These are phyloP conservation scores for Papilio dardanus DNA, from an alignment of 1,140 invertebrate genomes.

Conservation along the genomic window DNA sequence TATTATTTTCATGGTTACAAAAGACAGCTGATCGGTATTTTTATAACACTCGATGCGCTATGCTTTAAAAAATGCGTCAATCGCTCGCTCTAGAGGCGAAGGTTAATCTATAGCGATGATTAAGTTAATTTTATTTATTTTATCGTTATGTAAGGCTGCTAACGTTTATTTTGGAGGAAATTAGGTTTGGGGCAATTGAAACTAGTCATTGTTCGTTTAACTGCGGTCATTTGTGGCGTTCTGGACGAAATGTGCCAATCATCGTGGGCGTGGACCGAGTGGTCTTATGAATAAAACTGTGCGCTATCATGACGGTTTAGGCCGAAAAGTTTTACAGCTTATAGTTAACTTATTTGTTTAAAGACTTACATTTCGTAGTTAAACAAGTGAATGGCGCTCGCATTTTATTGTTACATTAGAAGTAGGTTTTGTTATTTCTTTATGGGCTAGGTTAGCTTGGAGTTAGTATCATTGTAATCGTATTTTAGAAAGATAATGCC, in stretches of 20 bases:
- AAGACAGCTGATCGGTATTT: conserved; percentile 60
- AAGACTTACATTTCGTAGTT: neutral
- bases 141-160: conserved; percentile 64
- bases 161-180: conserved; percentile 68
- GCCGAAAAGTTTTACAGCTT: neutral
- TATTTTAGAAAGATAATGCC: no score
- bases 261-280: conserved; percentile 49
- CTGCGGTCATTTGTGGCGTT: conserved; percentile 78
- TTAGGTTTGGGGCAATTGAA: conserved; percentile 78
- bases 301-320: conserved; percentile 5
- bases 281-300: conserved; percentile 21
- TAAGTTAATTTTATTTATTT: conserved; percentile 67
- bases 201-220: conserved; percentile 79
- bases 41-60: conserved; percentile 43
- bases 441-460: neutral
- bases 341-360: neutral
- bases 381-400: no score
- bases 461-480: no score
- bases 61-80: conserved; percentile 31
- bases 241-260: conserved; percentile 76
- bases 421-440: neutral
- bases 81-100: conserved; percentile 36
- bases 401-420: neutral
- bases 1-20: conserved; percentile 69
- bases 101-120: conserved; percentile 42